A percentile compares a stretch with the other conserved stretches of the same genome.
Conservation (phyloP, 2,888 invertebrate genomes). For the Tetragonula carbonaria region DNA sequence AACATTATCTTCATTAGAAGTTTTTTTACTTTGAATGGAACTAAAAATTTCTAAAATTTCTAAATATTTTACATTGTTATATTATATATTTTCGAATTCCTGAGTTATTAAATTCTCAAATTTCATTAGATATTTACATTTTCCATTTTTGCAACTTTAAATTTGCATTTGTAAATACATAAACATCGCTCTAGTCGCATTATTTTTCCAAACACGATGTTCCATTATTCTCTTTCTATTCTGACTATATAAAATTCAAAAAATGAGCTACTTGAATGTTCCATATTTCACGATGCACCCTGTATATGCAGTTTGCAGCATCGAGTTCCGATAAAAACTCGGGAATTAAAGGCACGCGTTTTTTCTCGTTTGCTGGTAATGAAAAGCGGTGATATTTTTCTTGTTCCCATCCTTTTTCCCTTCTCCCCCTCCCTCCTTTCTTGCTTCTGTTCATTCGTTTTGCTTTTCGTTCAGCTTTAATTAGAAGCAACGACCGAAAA, state of each 20-base stretch:
- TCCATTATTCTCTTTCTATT: background rate
- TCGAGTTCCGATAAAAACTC: conserved; percentile 39
- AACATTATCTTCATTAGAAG: too few relatives aligned
- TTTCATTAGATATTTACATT: too few relatives aligned
- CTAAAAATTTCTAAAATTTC: background rate
- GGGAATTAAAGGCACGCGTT: conserved; percentile 32
- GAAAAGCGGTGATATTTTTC: conserved; percentile 26
- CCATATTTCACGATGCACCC: background rate
- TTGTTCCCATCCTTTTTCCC: background rate
- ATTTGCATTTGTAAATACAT: too few relatives aligned
- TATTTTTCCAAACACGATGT: background rate
- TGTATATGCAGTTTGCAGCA: conserved; percentile 14
- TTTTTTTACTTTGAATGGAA: background rate
- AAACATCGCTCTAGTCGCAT: too few relatives aligned
- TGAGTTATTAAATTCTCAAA: background rate
- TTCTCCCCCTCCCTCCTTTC: background rate
- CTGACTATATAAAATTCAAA: background rate
- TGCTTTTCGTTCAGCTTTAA: conserved; percentile 24
- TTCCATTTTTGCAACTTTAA: too few relatives aligned
- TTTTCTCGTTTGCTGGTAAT: conserved; percentile 30
- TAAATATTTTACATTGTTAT: background rate
- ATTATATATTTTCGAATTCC: background rate
- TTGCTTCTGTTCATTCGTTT: background rate
- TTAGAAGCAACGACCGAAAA: conserved; percentile 13
- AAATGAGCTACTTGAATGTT: background rate